phyloP scores from a whole-genome alignment of 2,113 vertebrate genomes.

The Apistogramma diplotaenia region DNA sequence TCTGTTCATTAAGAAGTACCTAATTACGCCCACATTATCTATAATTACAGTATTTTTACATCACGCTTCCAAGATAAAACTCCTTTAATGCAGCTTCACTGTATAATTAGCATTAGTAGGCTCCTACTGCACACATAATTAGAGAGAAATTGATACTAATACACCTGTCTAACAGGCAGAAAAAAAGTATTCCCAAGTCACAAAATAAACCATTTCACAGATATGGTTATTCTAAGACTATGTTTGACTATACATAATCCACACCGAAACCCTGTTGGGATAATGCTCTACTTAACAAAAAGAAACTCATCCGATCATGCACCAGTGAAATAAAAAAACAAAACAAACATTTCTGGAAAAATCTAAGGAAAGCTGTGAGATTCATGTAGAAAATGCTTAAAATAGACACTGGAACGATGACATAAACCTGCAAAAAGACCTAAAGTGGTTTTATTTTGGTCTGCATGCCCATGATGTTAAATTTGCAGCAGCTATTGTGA shows the following conservation, averaged over 20 bases:
- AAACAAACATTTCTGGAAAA: neutral
- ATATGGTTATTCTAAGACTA: slow-evolving; percentile 18
- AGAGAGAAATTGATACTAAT: slow-evolving; percentile 43
- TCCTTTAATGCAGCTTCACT: slow-evolving; percentile 40
- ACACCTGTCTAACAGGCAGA: slow-evolving; percentile 34
- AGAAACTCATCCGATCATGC: neutral
- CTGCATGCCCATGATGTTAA: neutral
- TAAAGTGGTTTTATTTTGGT: neutral
- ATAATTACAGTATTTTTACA: slow-evolving; percentile 74
- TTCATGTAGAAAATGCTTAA: neutral
- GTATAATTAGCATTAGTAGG: slow-evolving; percentile 64
- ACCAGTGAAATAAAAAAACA: neutral
- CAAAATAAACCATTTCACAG: slow-evolving; percentile 1
- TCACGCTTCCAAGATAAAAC: slow-evolving; percentile 65
- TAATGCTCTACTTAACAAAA: neutral
- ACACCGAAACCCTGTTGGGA: neutral
- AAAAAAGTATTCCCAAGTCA: slow-evolving; percentile 3
- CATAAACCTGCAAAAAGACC: neutral
- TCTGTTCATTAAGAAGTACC: slow-evolving; percentile 64
- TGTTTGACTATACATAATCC: neutral
- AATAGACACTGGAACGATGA: neutral
- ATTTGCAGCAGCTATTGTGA: neutral
- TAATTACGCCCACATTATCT: slow-evolving; percentile 74
- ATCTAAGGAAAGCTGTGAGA: neutral
- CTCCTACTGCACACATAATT: slow-evolving; percentile 58